Conservation (phyloP, 2,797 vertebrate genomes). For the Lemur catta region DNA sequence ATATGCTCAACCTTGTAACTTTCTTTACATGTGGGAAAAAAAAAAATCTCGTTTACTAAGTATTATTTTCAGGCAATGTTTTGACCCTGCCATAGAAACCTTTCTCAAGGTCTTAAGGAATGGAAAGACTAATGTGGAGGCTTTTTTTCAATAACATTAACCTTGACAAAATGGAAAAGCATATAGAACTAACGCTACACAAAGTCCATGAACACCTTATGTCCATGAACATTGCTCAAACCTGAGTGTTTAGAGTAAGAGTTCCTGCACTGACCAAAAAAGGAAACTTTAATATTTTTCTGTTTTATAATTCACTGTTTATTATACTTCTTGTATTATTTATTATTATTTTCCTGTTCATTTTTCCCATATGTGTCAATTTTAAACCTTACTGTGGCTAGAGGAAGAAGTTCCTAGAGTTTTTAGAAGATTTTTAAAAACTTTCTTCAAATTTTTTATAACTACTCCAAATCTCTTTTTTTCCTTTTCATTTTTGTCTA, state of each 20-base stretch:
- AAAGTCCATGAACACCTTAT: neutral
- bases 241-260: neutral
- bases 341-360: neutral
- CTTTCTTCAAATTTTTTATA: neutral
- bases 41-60: neutral
- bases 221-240: neutral
- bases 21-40: neutral
- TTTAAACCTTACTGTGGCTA: neutral
- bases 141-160: neutral
- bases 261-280: neutral
- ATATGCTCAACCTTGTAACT: neutral
- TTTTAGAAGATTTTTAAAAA: neutral
- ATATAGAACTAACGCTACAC: neutral
- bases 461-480: neutral
- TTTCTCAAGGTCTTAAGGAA: neutral
- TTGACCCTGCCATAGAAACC: neutral
- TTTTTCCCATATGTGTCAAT: neutral
- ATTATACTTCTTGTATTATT: neutral
- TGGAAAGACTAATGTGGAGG: neutral
- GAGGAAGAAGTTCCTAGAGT: neutral
- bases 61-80: neutral
- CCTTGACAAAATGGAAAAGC: neutral
- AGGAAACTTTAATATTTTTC: neutral
- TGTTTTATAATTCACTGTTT: neutral
- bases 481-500: slow-evolving; percentile 9